phyloP scores from a whole-genome alignment of 2,113 vertebrate genomes.

The Struthio camelus region DNA sequence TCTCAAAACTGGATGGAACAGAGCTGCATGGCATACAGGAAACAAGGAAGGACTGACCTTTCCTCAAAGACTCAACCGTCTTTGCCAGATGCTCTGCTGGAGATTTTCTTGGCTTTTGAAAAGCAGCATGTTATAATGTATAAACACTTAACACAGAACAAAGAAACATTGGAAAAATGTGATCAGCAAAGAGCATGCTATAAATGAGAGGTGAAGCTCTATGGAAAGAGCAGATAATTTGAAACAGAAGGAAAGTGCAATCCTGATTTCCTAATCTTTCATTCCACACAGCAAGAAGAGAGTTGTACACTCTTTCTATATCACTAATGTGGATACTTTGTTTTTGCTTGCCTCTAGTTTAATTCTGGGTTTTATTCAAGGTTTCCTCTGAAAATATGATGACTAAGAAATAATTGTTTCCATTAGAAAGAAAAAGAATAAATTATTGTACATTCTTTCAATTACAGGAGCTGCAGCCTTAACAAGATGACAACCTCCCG shows the following conservation, averaged over 20 bases:
- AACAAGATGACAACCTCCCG: accelerated
- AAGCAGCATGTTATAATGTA: background rate
- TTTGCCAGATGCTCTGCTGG: background rate
- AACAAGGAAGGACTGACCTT: background rate
- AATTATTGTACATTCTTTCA: background rate
- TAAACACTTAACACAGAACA: background rate
- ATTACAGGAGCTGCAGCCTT: background rate
- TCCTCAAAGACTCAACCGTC: background rate
- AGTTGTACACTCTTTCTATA: background rate
- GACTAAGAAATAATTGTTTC: background rate
- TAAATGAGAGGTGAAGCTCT: background rate
- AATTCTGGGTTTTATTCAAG: background rate
- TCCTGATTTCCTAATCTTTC: conserved; percentile 20
- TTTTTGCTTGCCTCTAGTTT: background rate
- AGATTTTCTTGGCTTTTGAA: conserved; percentile 29
- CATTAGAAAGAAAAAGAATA: background rate
- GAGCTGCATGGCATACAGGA: background rate
- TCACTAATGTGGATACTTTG: background rate
- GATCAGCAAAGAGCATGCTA: background rate
- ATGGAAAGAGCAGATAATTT: background rate
- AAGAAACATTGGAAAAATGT: conserved; percentile 5
- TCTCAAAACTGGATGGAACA: background rate
- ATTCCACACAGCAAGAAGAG: background rate
- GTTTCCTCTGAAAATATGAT: background rate
- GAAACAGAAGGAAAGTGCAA: background rate